These are phyloP conservation scores for Typhlichthys subterraneus DNA, from an alignment of 2,797 vertebrate genomes.

Conservation along the genomic window DNA sequence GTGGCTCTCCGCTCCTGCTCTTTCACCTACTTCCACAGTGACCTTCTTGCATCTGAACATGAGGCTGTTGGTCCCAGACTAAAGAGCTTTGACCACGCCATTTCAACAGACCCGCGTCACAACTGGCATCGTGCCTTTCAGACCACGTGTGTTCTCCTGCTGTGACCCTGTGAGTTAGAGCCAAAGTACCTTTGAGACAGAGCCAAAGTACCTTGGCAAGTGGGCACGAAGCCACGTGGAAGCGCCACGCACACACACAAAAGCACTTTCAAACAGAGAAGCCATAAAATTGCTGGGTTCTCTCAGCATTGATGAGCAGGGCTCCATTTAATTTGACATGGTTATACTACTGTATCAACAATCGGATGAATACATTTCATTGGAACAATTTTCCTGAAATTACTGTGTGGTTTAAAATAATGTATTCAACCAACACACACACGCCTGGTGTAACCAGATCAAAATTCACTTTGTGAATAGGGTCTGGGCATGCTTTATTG, in stretches of 20 bases:
- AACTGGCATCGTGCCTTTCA: slow-evolving; percentile 23
- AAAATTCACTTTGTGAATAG: too few relatives aligned
- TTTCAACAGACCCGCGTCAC: slow-evolving; percentile 10
- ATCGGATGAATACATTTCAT: too few relatives aligned
- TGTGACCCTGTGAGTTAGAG: neutral
- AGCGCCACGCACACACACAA: neutral
- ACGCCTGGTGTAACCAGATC: too few relatives aligned
- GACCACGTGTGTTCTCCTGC: neutral
- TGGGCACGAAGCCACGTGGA: neutral
- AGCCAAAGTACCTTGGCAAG: neutral
- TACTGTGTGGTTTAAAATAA: too few relatives aligned
- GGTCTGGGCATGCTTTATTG: too few relatives aligned
- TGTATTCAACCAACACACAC: too few relatives aligned
- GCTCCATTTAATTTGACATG: too few relatives aligned
- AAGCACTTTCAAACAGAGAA: neutral
- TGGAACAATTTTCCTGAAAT: too few relatives aligned
- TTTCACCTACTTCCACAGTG: slow-evolving; percentile 29
- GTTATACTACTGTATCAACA: too few relatives aligned
- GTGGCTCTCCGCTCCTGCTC: slow-evolving; percentile 2
- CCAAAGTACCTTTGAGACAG: neutral
- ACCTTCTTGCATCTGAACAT: slow-evolving; percentile 16
- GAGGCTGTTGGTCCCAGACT: slow-evolving; percentile 19
- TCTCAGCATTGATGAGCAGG: too few relatives aligned
- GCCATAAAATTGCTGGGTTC: too few relatives aligned
- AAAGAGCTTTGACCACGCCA: slow-evolving; percentile 1